phyloP scores from a whole-genome alignment of 2,797 vertebrate species.

The Crocidura indochinensis region DNA sequence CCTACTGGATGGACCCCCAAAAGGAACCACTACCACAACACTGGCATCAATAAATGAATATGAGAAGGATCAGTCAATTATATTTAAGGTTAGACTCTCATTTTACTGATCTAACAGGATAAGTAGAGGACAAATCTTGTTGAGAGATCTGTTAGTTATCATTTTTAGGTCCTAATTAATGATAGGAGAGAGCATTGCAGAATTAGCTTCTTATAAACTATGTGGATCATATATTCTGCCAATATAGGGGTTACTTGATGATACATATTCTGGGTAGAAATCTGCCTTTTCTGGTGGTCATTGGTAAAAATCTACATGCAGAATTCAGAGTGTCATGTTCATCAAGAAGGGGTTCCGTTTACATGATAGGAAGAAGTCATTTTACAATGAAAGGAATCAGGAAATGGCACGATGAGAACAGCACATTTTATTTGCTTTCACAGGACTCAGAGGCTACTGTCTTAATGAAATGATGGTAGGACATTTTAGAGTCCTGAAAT shows the following conservation, averaged over 20 bases:
- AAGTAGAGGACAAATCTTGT: not conserved
- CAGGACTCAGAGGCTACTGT: not conserved
- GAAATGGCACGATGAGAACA: not conserved
- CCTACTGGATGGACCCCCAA: too few relatives aligned
- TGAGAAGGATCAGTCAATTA: not conserved
- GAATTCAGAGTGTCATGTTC: conserved; percentile 3
- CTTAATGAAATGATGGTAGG: not conserved
- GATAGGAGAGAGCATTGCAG: not conserved
- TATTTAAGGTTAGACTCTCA: not conserved
- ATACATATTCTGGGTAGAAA: not conserved
- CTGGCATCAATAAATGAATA: too few relatives aligned
- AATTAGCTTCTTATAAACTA: not conserved
- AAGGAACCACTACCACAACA: too few relatives aligned
- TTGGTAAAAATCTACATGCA: not conserved
- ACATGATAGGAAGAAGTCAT: not conserved
- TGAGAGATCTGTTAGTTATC: not conserved
- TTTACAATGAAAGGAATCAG: not conserved
- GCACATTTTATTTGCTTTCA: not conserved
- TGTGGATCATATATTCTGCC: not conserved
- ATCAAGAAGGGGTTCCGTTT: conserved; percentile 25
- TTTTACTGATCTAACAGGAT: not conserved
- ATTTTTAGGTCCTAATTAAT: not conserved
- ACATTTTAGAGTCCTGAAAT: not conserved
- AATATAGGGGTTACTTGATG: not conserved
- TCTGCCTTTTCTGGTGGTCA: conserved; percentile 30